Evolutionary conservation across 2,888 invertebrate genomes (phyloP).

Genomic region (Nasonia oneida): DNA sequence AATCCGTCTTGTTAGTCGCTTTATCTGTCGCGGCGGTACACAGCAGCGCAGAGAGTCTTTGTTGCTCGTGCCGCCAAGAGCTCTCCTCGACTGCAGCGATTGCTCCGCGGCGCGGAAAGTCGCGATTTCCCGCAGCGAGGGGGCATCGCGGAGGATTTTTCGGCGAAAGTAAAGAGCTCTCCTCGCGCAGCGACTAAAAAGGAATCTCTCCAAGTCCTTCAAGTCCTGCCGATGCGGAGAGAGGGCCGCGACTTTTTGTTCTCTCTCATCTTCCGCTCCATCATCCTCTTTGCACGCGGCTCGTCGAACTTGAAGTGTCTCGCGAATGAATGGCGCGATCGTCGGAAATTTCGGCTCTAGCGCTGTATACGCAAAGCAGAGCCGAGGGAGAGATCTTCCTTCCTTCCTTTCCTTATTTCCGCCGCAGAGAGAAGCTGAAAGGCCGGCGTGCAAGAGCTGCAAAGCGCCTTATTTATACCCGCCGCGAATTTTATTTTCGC

Average conservation of each 20-base stretch:
- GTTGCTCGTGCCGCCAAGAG: conserved; percentile 48
- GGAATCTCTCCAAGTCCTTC: conserved; percentile 59
- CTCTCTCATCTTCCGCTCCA: neutral
- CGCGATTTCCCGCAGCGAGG: conserved; percentile 39
- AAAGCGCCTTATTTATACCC: conserved; percentile 11
- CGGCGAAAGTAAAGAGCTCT: conserved; percentile 37
- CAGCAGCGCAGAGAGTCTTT: neutral
- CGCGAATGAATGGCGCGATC: conserved; percentile 61
- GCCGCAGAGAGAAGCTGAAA: neutral
- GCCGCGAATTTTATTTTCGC: conserved; percentile 12
- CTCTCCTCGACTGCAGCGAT: conserved; percentile 29
- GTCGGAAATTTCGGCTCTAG: conserved; percentile 43
- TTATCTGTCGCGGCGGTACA: conserved; percentile 12
- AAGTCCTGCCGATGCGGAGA: conserved; percentile 41
- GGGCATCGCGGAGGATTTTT: conserved; percentile 29
- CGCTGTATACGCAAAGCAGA: neutral
- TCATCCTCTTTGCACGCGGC: neutral
- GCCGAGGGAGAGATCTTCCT: neutral
- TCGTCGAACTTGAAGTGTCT: conserved; percentile 58
- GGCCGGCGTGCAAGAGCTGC: neutral
- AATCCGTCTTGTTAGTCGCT: conserved; percentile 56
- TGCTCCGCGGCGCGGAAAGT: conserved; percentile 17
- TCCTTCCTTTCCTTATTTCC: conserved; percentile 13
- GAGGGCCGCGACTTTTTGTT: conserved; percentile 12
- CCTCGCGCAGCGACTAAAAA: conserved; percentile 22